Base-by-base conservation (phyloP, 2,888 invertebrate species). In the Tinea semifulvella region DNA sequence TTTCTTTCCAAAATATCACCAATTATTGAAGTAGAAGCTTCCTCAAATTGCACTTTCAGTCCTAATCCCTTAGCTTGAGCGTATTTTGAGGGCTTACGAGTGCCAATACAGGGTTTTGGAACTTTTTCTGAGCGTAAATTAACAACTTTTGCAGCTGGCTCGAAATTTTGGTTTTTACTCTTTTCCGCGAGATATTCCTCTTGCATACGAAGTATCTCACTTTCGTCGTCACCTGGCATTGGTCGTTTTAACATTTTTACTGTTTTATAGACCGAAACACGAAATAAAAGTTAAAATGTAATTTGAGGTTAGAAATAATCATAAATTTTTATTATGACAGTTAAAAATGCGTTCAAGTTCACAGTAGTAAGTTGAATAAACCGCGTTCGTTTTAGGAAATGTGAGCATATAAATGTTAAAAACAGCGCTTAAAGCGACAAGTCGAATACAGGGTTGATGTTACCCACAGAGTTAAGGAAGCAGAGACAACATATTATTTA, bases 131-230 rank as follows among this genome's bases (percentile, higher is more conserved):
- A 44, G 1, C 68, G 65, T 51, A 79, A 51, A 65, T 83, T 74
- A 48, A 84, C 68, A 10, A 87, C 79, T 57, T 84, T 84, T 0
- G 88, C 90, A 0, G 90, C 84, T 2, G 89, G 85, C 47, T 83
- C 74, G 44, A 85, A 65, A 40, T 71, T 70, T 18, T 81, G 76
- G 52, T 84, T 84, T 48, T 82, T 80, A 7, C 63, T 59, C 48
- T 83, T 84, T 51, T 86, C 79, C 28, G 63, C 73, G 14, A 88
- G 61, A 60, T 88, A 92, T 50, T 89, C 88, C 53, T 87, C 84
- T 61, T 92, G 91, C 84, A 90, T 85, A 46, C 82, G 84, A 14
- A 92, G 70, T 26, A 92, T 80, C 57, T 92, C 91, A 11, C 89
- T 87, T 54, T 92, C 91, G 31, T 81, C 84, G 61, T 92, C 92